Conservation (phyloP, 2,888 invertebrate genomes). For the Polietes domitor region DNA sequence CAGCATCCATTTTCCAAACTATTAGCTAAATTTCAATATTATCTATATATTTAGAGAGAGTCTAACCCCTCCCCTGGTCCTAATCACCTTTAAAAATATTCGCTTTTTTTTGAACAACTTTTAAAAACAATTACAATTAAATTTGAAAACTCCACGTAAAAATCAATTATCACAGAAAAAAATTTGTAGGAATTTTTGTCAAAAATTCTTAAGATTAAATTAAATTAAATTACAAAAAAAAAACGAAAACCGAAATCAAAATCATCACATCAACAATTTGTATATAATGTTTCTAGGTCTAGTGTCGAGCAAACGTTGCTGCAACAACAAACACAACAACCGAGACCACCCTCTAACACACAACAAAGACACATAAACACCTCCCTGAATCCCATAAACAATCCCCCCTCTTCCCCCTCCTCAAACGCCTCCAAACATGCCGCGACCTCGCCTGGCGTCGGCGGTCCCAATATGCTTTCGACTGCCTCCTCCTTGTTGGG, state of each 20-base stretch:
- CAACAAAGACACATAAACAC: constrained; percentile 71
- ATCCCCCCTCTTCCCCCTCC: constrained; percentile 54
- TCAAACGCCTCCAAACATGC: constrained; percentile 44
- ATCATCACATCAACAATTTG: constrained; percentile 76
- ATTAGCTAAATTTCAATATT: too few species aligned
- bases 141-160: constrained; percentile 67
- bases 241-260: constrained; percentile 50
- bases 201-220: not conserved
- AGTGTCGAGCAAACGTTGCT: constrained; percentile 80
- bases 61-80: not conserved
- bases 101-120: constrained; percentile 56
- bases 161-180: constrained; percentile 40
- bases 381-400: constrained; percentile 56
- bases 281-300: constrained; percentile 82
- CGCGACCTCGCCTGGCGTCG: constrained; percentile 54
- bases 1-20: too few species aligned
- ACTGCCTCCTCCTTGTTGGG: constrained; percentile 61
- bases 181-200: not conserved
- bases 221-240: constrained; percentile 39
- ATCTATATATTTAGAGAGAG: too few species aligned
- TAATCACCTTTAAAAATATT: constrained; percentile 47
- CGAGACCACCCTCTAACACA: constrained; percentile 69
- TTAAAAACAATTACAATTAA: constrained; percentile 65
- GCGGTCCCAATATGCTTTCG: constrained; percentile 52
- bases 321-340: constrained; percentile 76